Evolutionary conservation across 2,113 vertebrate species (phyloP), one percentile per base, ranked within the genome.

Genomic region (Leptobrachium ailaonicum): DNA sequence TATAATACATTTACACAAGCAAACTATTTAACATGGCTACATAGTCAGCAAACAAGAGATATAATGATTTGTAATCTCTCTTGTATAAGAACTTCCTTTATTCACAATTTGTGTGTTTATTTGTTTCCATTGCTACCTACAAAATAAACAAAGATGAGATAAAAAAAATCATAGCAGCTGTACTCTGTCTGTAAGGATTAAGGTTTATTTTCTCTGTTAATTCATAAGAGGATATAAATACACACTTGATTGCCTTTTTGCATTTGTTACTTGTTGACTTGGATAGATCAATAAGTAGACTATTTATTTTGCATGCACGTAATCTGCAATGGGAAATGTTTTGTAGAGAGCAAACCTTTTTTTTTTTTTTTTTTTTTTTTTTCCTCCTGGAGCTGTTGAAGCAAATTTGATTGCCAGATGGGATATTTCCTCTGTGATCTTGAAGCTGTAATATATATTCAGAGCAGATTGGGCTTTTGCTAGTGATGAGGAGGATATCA

Each of bases 381-480:
- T 32, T 32, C 20, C 20, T 89, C 81, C 84, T 85, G 88, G 89
- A 93, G 90, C 90, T 93, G 91, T 91, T 93, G 90, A 89, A 93
- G 91, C 85, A 91, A 93, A 93, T 93, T 91, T 93, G 91, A 93
- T 94, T 95, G 91, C 92, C 93, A 93, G 92, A 94, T 94, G 92
- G 92, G 90, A 91, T 91, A 94, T 94, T 94, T 92, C 92, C 93
- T 93, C 90, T 93, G 92, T 93, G 93, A 93, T 94, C 92, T 95
- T 95, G 93, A 95, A 94, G 92, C 92, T 94, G 92, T 95, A 94
- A 95, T 95, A 95, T 95, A 94, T 95, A 95, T 95, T 94, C 94
- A 94, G 92, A 95, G 91, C 93, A 94, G 94, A 95, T 94, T 94
- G 93, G 92, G 90, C 91, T 90, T 90, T 92, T 92, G 91, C 91